A percentile compares a stretch with the other conserved stretches of the same genome.
phyloP scores from a whole-genome alignment of 2,113 vertebrate genomes.

The Spermophilus dauricus region DNA sequence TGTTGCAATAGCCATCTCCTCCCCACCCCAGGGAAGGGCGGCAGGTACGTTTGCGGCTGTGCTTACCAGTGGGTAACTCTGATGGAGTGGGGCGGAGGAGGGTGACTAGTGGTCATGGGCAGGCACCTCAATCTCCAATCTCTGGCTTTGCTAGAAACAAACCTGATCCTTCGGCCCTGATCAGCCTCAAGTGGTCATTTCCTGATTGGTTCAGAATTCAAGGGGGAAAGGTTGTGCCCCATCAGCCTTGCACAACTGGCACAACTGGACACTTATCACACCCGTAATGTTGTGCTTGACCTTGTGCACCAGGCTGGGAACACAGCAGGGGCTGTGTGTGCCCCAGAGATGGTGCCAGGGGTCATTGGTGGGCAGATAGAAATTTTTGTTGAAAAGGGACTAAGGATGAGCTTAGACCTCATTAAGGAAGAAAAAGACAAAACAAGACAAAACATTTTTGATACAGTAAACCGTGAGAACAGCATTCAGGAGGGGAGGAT shows the following conservation, averaged over 20 bases:
- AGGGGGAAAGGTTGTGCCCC: background rate
- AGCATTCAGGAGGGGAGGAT: background rate
- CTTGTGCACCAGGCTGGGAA: background rate
- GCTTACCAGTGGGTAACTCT: background rate
- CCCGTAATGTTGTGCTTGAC: fast-evolving
- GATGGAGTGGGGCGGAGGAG: background rate
- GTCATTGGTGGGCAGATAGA: too few relatives aligned
- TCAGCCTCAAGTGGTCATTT: background rate
- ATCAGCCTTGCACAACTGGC: background rate
- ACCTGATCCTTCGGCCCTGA: background rate
- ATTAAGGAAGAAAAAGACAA: background rate
- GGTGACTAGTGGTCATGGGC: background rate
- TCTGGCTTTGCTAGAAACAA: background rate
- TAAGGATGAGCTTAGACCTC: background rate
- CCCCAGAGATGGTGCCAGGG: too few relatives aligned
- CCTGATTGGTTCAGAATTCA: background rate
- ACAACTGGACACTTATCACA: background rate
- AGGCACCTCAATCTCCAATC: background rate
- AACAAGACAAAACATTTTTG: too few relatives aligned
- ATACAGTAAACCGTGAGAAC: background rate
- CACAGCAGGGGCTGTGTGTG: fast-evolving
- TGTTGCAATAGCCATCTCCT: background rate
- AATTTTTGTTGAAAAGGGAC: background rate
- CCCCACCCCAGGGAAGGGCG: background rate
- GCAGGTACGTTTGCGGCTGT: background rate